Evolutionary conservation across 2,797 vertebrate species (phyloP).

Genomic region (Coracias cyanogaster): DNA sequence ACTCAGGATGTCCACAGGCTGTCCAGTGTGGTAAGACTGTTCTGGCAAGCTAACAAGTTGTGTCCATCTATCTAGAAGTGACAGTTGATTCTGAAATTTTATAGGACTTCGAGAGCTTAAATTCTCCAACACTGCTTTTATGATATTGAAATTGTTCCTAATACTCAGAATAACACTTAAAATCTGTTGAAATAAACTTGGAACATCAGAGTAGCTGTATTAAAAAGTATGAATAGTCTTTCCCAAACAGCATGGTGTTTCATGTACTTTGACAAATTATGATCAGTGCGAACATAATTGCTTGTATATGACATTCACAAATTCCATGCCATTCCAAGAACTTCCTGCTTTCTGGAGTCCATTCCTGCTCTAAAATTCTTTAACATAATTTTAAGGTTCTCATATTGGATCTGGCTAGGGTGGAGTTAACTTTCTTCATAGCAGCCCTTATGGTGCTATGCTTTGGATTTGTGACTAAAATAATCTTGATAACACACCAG

Average conservation of each 20-base stretch:
- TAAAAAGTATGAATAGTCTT: neutral
- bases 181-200: neutral
- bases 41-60: neutral
- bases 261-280: neutral
- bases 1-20: neutral
- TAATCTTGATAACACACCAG: neutral
- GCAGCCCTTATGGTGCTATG: neutral
- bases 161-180: neutral
- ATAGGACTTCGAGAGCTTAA: neutral
- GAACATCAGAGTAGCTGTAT: neutral
- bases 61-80: neutral
- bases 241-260: neutral
- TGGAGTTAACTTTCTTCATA: neutral
- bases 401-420: neutral
- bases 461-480: neutral
- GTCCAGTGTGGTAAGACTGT: neutral
- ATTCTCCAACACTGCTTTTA: neutral
- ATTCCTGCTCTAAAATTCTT: neutral
- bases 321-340: neutral
- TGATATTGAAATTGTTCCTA: neutral
- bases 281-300: neutral
- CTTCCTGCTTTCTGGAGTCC: neutral
- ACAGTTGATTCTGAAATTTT: neutral
- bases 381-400: neutral
- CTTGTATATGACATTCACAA: neutral